Evolutionary conservation across 2,113 vertebrate species (phyloP).

Genomic region (Climacteris rufus): DNA sequence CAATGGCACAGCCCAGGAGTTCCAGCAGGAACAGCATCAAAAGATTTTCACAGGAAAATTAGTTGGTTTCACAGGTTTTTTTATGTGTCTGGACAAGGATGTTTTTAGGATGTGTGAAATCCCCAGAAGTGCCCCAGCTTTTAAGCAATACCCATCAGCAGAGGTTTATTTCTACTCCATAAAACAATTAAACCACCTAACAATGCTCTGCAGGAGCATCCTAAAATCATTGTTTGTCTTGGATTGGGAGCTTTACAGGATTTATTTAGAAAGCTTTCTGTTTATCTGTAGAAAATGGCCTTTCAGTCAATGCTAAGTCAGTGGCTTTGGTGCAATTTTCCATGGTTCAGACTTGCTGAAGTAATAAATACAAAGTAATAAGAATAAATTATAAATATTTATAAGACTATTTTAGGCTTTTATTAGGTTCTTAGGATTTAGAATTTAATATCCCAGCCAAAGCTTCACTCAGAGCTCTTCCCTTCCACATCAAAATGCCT

Average conservation of each 20-base stretch:
- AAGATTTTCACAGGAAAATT: background rate
- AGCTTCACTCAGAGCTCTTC: background rate
- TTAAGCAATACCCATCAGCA: background rate
- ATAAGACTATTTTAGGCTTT: conserved; percentile 53
- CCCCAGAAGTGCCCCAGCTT: conserved; percentile 4
- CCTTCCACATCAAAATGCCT: background rate
- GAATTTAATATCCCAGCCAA: conserved; percentile 37
- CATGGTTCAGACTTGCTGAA: conserved; percentile 8
- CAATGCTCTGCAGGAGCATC: conserved; percentile 47
- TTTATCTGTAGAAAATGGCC: conserved; percentile 39
- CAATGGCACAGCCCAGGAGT: background rate
- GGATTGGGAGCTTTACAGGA: conserved; percentile 12
- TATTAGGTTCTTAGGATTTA: conserved; percentile 35
- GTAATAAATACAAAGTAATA: conserved; percentile 54
- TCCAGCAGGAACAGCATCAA: background rate
- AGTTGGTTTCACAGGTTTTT: background rate
- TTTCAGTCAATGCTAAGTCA: background rate
- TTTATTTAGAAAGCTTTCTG: conserved; percentile 58
- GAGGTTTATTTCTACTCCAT: background rate
- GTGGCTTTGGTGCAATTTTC: conserved; percentile 24
- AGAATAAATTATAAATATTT: conserved; percentile 62
- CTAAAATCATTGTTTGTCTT: conserved; percentile 56
- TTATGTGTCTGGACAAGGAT: background rate
- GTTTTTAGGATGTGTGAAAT: background rate
- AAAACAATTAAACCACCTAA: conserved; percentile 21